A percentile compares a stretch with the other conserved stretches of the same genome.
Conservation (phyloP, 2,888 invertebrate genomes). For the Hipparchia semele region DNA sequence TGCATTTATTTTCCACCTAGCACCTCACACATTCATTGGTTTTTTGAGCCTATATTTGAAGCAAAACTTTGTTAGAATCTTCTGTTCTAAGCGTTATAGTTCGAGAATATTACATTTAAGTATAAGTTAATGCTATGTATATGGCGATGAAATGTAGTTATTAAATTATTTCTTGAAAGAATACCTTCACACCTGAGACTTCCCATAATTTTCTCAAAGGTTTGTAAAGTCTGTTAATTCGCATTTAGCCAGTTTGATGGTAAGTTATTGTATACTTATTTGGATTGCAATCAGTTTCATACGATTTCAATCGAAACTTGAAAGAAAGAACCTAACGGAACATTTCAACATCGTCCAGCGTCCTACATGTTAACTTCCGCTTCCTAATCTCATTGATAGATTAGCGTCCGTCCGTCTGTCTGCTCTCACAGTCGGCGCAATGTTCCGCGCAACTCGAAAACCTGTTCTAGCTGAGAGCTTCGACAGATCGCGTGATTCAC, state of each 20-base stretch:
- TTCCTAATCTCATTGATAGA: slow-evolving; percentile 28
- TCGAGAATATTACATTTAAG: no score
- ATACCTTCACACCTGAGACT: no score
- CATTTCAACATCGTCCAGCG: not conserved
- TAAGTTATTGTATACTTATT: not conserved
- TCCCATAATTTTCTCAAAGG: no score
- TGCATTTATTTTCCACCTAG: no score
- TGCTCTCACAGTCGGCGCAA: slow-evolving; percentile 7
- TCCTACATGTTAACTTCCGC: slow-evolving; percentile 8
- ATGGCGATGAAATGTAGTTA: no score
- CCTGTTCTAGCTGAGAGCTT: slow-evolving; percentile 1
- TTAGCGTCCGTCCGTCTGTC: slow-evolving; percentile 14
- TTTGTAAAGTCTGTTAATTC: no score
- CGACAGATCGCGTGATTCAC: slow-evolving; percentile 5
- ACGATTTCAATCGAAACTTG: not conserved
- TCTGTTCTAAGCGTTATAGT: no score
- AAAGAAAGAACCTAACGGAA: slow-evolving; percentile 15
- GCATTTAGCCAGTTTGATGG: not conserved
- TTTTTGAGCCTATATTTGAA: no score
- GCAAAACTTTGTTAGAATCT: no score
- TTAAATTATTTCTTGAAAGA: no score
- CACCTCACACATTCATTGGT: no score
- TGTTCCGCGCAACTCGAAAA: not conserved
- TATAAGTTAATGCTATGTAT: no score
- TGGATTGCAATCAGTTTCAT: not conserved